Base-by-base conservation (phyloP, 1,140 invertebrate species). In the Pectinophora gossypiella region DNA sequence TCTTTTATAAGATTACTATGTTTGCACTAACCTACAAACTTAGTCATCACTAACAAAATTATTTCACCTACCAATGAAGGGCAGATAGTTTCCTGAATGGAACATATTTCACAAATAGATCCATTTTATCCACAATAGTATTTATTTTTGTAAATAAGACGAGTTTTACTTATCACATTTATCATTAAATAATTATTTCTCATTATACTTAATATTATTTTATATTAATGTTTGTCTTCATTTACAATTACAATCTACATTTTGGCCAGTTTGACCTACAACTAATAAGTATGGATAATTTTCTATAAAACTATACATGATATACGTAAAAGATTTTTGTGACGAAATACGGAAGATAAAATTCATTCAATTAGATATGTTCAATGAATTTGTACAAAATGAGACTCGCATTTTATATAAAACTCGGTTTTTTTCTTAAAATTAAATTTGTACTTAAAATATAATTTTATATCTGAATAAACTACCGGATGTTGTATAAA, bases 401-500 rank as follows among this genome's bases (percentile, higher is more conserved):
- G 59, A 65, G 48, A 36, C 40, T 49, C 27, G 43, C 43, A 56
- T 52, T 48, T 48, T 40, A 56, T 46, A 32, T 45, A 15, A 43
- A 46, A 16, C 9, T 43, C n/a, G 7, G 20, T 43, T 32, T n/a
- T n/a, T 15, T 48, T 48, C 53, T 56, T 61, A 61, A 48, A 44
- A 35, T 44, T 55, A 49, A 51, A 38, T 64, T 61, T 61, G 65
- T 64, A 64, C 59, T 65, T 65, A 65, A 59, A 57, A 54, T 46
- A 47, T n/a, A 15, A 27, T 42, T 52, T 32, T 0, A 19, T 20
- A 40, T 42, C 23, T 36, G 23, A 55, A 38, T 44, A 51, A 62
- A 68, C 68, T 71, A 71, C 58, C 68, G 68, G 27, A 65, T 56
- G 23, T 48, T 63, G 51, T 63, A 68, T n/a, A 64, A 54, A 38